A percentile compares a stretch with the other conserved stretches of the same genome.
Conservation (phyloP, 1,140 invertebrate genomes). For the Micrasema longulum region DNA sequence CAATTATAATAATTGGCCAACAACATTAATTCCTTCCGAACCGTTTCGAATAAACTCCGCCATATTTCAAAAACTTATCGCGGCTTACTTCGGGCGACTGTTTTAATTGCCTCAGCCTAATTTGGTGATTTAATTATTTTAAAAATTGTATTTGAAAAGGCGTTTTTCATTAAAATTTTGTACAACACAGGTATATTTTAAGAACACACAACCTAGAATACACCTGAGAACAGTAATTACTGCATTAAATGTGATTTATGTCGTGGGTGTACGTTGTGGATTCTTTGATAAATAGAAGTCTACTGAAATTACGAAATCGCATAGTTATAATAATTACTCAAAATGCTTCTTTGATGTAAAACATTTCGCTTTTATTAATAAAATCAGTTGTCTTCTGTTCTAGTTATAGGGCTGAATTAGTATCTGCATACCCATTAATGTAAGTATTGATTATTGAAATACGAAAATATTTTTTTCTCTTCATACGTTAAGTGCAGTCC, state of each 20-base stretch:
- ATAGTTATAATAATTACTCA: slow-evolving; percentile 17
- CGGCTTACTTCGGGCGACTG: slow-evolving; percentile 14
- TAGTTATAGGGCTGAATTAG: too few species aligned
- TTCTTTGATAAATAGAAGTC: slow-evolving; percentile 13
- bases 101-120: slow-evolving; percentile 38
- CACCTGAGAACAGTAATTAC: slow-evolving; percentile 2
- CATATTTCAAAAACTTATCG: slow-evolving; percentile 37
- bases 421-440: too few species aligned
- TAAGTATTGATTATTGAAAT: too few species aligned
- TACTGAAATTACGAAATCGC: background rate
- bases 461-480: too few species aligned
- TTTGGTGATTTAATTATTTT: slow-evolving; percentile 38
- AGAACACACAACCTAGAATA: slow-evolving; percentile 2
- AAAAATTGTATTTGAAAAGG: slow-evolving; percentile 32
- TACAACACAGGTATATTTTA: slow-evolving; percentile 18
- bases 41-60: slow-evolving; percentile 30
- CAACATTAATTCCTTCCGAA: slow-evolving; percentile 34
- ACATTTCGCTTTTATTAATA: too few species aligned
- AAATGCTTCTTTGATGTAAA: background rate
- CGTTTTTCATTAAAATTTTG: slow-evolving; percentile 17
- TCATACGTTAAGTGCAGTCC: too few species aligned
- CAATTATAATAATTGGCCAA: slow-evolving; percentile 44
- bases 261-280: background rate
- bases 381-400: too few species aligned
- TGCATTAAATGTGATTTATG: slow-evolving; percentile 28